A percentile compares a stretch with the other conserved stretches of the same genome.
Evolutionary conservation across 2,888 invertebrate genomes (phyloP).

Genomic region (Nomada ruficornis): DNA sequence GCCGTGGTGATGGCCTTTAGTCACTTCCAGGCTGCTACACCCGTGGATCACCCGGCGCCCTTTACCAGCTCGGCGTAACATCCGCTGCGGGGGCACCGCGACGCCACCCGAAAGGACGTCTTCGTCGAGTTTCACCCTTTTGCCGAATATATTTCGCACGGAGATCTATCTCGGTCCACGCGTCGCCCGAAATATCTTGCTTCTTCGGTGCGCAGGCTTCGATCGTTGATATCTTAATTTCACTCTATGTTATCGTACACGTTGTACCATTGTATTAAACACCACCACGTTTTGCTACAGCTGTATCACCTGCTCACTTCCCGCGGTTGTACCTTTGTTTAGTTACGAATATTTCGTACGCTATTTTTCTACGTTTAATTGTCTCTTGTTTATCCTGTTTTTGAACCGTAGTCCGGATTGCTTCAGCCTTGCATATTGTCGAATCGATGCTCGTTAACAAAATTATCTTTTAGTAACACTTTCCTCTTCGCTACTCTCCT

Average conservation of each 20-base stretch:
- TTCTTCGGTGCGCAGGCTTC: background rate
- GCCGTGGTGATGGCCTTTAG: constrained; percentile 80
- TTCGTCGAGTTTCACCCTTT: background rate
- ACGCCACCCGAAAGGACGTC: constrained; percentile 49
- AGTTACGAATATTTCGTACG: background rate
- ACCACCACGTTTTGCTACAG: background rate
- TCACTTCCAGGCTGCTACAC: constrained; percentile 67
- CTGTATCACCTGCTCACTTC: constrained; percentile 1
- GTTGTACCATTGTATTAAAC: background rate
- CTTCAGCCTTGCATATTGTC: constrained; percentile 47
- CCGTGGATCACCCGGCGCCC: constrained; percentile 66
- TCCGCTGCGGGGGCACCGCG: constrained; percentile 62
- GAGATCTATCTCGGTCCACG: background rate
- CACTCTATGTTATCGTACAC: background rate
- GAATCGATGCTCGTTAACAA: constrained; percentile 46
- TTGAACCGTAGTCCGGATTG: constrained; percentile 7
- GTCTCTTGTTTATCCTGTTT: background rate
- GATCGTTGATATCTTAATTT: background rate
- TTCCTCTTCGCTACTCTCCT: background rate
- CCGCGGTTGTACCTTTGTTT: constrained; percentile 4
- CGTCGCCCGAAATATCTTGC: background rate
- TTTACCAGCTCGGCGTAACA: constrained; percentile 65
- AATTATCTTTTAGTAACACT: constrained; percentile 28
- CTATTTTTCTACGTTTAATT: background rate
- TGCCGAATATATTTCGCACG: background rate